Conservation (phyloP, 2,113 vertebrate genomes). For the Sylvia atricapilla region DNA sequence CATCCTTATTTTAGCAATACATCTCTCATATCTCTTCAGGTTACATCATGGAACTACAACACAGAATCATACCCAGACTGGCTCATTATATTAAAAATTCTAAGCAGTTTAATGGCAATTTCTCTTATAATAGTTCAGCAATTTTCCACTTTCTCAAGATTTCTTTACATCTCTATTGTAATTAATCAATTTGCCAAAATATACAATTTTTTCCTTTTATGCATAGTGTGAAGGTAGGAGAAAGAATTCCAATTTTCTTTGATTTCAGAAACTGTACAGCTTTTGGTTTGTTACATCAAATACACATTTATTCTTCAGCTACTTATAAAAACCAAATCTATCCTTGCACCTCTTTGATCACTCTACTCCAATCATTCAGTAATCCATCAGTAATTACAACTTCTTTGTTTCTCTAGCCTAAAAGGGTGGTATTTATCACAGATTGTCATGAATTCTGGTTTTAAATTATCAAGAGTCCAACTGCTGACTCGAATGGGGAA, state of each 20-base stretch:
- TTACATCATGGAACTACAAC: not conserved
- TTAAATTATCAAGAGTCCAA: slow-evolving; percentile 69
- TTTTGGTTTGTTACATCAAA: slow-evolving; percentile 44
- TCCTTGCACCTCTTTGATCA: slow-evolving; percentile 52
- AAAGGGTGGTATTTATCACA: slow-evolving; percentile 65
- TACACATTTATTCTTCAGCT: slow-evolving; percentile 28
- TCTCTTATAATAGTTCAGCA: not conserved
- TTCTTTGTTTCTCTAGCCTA: slow-evolving; percentile 55
- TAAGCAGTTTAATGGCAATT: not conserved
- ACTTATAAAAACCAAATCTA: not conserved
- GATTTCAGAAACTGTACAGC: slow-evolving; percentile 7
- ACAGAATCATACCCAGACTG: not conserved
- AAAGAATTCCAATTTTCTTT: not conserved
- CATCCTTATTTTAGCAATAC: not conserved
- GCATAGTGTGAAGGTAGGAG: not conserved
- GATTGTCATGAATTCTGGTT: slow-evolving; percentile 59
- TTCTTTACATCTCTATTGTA: not conserved
- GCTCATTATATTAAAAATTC: not conserved
- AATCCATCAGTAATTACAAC: slow-evolving; percentile 62
- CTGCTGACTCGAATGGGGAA: slow-evolving; percentile 36
- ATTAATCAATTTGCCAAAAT: not conserved
- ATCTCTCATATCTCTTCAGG: not conserved
- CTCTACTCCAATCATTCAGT: slow-evolving; percentile 30
- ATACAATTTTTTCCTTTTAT: not conserved
- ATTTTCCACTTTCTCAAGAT: not conserved